A percentile compares a stretch with the other conserved stretches of the same genome.
Conservation (phyloP, 2,797 vertebrate species). For the Hyperoplus lanceolatus region DNA sequence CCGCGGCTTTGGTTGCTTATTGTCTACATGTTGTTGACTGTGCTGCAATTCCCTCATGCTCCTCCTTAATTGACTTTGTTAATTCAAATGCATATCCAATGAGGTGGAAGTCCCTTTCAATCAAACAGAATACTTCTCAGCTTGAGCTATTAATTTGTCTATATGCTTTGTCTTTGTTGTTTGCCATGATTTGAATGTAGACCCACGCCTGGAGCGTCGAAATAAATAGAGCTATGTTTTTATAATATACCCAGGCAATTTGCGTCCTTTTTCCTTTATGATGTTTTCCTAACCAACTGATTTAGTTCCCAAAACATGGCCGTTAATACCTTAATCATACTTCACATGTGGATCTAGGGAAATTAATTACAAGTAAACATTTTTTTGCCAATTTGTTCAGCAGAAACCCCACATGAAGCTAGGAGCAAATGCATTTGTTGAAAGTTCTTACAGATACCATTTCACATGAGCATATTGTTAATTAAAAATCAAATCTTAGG, state of each 20-base stretch:
- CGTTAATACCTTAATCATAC: background rate
- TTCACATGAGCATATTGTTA: background rate
- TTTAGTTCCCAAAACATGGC: background rate
- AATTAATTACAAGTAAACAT: background rate
- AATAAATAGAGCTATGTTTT: background rate
- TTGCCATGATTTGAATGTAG: background rate
- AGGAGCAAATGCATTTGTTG: background rate
- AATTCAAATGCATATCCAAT: background rate
- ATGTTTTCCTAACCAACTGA: background rate
- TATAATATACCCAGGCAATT: background rate
- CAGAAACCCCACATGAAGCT: background rate
- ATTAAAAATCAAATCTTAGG: constrained; percentile 3
- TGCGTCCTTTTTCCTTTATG: background rate
- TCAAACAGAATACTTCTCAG: background rate
- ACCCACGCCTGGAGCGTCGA: background rate
- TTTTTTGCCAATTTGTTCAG: background rate
- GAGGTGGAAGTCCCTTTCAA: background rate
- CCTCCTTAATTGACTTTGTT: background rate
- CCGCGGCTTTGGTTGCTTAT: background rate
- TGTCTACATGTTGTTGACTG: background rate
- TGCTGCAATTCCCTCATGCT: background rate
- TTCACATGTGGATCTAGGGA: background rate
- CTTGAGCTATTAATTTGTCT: background rate
- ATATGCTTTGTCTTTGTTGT: background rate
- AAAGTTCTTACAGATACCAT: background rate